phyloP scores from a whole-genome alignment of 2,113 vertebrate species.

The Microtus montanus region DNA sequence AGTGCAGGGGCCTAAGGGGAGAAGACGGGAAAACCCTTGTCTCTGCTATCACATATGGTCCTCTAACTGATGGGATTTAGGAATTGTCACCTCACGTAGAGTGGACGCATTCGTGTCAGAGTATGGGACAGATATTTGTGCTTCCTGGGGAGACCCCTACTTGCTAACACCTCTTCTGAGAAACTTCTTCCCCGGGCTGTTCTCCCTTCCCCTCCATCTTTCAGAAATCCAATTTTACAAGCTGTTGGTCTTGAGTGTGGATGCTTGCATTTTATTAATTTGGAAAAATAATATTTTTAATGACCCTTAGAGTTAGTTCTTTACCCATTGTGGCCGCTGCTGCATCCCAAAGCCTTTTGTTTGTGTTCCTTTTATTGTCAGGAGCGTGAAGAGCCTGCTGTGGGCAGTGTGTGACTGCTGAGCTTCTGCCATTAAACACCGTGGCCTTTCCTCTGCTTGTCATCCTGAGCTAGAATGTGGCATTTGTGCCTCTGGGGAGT shows the following conservation, averaged over 20 bases:
- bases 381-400: constrained; percentile 46
- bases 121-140: neutral
- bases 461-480: neutral
- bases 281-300: constrained; percentile 74
- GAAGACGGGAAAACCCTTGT: neutral
- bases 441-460: constrained; percentile 59
- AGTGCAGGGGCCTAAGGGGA: rapidly evolving
- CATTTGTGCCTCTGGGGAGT: neutral
- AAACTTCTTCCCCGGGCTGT: constrained; percentile 51
- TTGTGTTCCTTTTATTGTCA: constrained; percentile 68
- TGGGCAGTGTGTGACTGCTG: constrained; percentile 42
- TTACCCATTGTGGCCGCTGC: constrained; percentile 36
- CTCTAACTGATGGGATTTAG: neutral
- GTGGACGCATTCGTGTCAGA: rapidly evolving
- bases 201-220: constrained; percentile 77
- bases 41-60: neutral
- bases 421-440: constrained; percentile 48
- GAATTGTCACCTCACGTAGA: neutral
- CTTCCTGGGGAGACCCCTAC: neutral
- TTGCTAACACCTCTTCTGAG: neutral
- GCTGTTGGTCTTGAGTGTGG: constrained; percentile 84
- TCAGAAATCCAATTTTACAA: constrained; percentile 86
- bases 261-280: constrained; percentile 85
- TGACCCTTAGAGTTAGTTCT: constrained; percentile 78
- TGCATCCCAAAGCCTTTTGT: constrained; percentile 59